Percentiles rank a stretch among this genome's conserved stretches.
phyloP scores from a whole-genome alignment of 2,113 vertebrate genomes.

The Hiodon tergisus region DNA sequence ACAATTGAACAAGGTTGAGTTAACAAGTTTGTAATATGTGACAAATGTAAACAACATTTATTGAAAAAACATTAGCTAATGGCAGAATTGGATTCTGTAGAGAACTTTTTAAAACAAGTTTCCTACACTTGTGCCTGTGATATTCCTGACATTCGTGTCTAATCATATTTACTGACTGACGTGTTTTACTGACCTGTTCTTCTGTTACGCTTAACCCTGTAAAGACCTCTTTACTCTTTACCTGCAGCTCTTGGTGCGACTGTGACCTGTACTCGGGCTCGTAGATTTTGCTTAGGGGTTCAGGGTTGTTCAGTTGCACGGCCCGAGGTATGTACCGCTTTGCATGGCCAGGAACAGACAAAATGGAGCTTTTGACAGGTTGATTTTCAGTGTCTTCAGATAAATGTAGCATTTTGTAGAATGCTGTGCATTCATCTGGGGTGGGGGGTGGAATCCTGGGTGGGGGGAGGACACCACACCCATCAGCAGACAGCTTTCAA shows the following conservation, averaged over 20 bases:
- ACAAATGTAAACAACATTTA: constrained; percentile 3
- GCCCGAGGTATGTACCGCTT: too few relatives aligned
- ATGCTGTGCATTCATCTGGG: too few relatives aligned
- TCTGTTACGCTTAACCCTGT: constrained; percentile 8
- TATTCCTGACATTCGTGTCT: constrained; percentile 9
- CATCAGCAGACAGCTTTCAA: too few relatives aligned
- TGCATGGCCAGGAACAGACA: neutral
- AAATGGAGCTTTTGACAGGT: too few relatives aligned
- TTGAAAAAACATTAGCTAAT: neutral
- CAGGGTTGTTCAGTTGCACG: neutral
- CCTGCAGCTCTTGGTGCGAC: neutral
- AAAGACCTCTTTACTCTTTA: constrained; percentile 20
- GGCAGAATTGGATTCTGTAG: neutral
- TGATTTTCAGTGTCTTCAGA: too few relatives aligned
- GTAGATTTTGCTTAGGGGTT: constrained; percentile 12
- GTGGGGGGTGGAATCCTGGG: too few relatives aligned
- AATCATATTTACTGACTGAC: neutral
- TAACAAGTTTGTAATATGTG: constrained; percentile 12
- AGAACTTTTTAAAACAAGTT: too few relatives aligned
- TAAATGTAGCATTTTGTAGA: too few relatives aligned
- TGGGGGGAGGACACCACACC: too few relatives aligned
- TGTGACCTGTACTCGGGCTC: neutral
- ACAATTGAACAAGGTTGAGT: neutral
- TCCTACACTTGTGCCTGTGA: neutral
- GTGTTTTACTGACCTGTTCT: too few relatives aligned